These are phyloP conservation scores for Acheta domesticus DNA, from an alignment of 2,888 invertebrate species.

Conservation along the genomic window DNA sequence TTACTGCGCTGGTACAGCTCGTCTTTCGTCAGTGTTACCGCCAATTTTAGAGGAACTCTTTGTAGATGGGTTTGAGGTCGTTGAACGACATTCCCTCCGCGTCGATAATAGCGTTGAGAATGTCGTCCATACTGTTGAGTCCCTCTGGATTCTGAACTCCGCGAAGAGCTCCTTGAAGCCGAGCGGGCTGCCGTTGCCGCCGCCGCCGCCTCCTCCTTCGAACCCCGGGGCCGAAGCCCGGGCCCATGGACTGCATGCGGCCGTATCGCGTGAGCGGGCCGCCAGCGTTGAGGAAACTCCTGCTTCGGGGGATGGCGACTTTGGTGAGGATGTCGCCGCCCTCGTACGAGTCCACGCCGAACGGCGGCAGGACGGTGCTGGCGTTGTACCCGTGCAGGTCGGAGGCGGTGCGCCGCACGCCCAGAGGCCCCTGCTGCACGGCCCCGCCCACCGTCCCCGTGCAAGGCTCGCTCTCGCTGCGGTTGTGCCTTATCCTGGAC, in stretches of 20 bases:
- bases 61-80: slow-evolving; percentile 86
- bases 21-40: slow-evolving; percentile 86
- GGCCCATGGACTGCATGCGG: slow-evolving; percentile 22
- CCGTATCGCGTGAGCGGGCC: slow-evolving; percentile 63
- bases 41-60: slow-evolving; percentile 84
- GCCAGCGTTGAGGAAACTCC: slow-evolving; percentile 79
- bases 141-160: slow-evolving; percentile 83
- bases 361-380: not conserved
- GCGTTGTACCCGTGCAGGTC: slow-evolving; percentile 40
- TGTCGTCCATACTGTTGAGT: slow-evolving; percentile 81
- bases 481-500: slow-evolving; percentile 36
- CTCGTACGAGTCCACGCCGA: slow-evolving; percentile 64
- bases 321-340: slow-evolving; percentile 83
- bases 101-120: slow-evolving; percentile 82
- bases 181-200: slow-evolving; percentile 70
- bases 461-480: slow-evolving; percentile 18
- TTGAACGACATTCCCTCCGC: slow-evolving; percentile 92
- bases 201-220: slow-evolving; percentile 20
- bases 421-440: not conserved
- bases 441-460: not conserved
- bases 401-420: slow-evolving; percentile 39
- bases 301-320: slow-evolving; percentile 80
- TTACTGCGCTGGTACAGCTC: slow-evolving; percentile 87
- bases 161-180: slow-evolving; percentile 85
- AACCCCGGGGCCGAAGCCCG: not conserved